phyloP scores from a whole-genome alignment of 2,113 vertebrate species.

The Pituophis catenifer region DNA sequence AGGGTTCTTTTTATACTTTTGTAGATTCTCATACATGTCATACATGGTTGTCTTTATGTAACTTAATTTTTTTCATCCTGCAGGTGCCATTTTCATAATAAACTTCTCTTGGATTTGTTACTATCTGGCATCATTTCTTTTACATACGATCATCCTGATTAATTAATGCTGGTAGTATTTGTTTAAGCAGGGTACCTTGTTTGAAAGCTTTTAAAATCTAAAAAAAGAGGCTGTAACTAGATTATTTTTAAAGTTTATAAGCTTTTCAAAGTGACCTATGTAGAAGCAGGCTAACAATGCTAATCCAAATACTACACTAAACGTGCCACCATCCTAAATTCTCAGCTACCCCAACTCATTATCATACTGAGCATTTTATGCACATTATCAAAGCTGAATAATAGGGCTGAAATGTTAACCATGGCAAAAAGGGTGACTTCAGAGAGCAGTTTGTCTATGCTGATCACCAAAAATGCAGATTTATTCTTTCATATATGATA shows the following conservation, averaged over 20 bases:
- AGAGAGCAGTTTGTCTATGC: slow-evolving; percentile 70
- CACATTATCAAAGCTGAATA: slow-evolving; percentile 73
- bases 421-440: slow-evolving; percentile 67
- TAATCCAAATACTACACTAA: slow-evolving; percentile 83
- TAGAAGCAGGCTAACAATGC: slow-evolving; percentile 74
- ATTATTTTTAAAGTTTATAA: slow-evolving; percentile 62
- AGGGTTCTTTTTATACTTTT: slow-evolving; percentile 98
- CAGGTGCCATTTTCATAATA: slow-evolving; percentile 99
- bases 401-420: slow-evolving; percentile 65
- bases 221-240: slow-evolving; percentile 53
- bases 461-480: slow-evolving; percentile 76
- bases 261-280: slow-evolving; percentile 64
- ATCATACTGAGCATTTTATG: slow-evolving; percentile 77
- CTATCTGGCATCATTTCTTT: slow-evolving; percentile 96
- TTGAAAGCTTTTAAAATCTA: slow-evolving; percentile 34
- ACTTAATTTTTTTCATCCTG: slow-evolving; percentile 95
- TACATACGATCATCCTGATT: slow-evolving; percentile 86
- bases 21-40: slow-evolving; percentile 96
- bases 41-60: slow-evolving; percentile 98
- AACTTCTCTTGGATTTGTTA: slow-evolving; percentile 97
- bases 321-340: slow-evolving; percentile 77
- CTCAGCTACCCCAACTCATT: slow-evolving; percentile 79
- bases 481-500: slow-evolving; percentile 63
- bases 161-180: slow-evolving; percentile 81
- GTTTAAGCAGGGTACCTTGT: slow-evolving; percentile 78